Base-by-base conservation (phyloP, 2,888 invertebrate genomes). In the Campoletis raptor region DNA sequence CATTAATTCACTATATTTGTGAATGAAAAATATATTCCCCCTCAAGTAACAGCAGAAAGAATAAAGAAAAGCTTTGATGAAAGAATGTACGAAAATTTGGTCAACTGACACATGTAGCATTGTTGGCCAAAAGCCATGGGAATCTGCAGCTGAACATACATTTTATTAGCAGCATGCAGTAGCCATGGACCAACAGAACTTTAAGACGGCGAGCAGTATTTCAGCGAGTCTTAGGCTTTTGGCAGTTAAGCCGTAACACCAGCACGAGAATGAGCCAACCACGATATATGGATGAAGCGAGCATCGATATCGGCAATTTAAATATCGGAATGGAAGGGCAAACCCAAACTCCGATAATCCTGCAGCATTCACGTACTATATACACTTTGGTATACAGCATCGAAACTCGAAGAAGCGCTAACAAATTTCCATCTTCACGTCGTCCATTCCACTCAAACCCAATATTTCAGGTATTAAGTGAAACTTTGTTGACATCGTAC, bases 81-180 rank as follows among this genome's bases (percentile, higher is more conserved):
- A 52, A 80, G 48, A 45, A 45, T 52, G 42, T 61, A 64, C 18
- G 1, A 40, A 80, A 76, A 61, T 76, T 61, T 37, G 52, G 70
- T 30, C 73, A 69, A 74, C 69, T 40, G 74, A 82, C 86, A 86
- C 54, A 73, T 81, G 81, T 42, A 86, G 87, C 85, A 90, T 90
- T 90, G 89, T 90, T 89, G 88, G 86, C 85, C 87, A 80, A 77
- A 87, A 87, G 87, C 86, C 88, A 85, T 80, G 86, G 74, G 85
- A 61, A 76, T 81, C 83, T 85, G 81, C 88, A 91, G 89, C 89
- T 89, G 91, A 81, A 84, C 81, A 83, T 85, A 86, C 86, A 90
- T 90, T 91, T 91, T 91, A 91, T 91, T 89, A 85, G 85, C 85
- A 88, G 21, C 8, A 45, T 70, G 87, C 88, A 89, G 84, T 87